Base-by-base conservation (phyloP, 2,113 vertebrate genomes). In the Pseudolaguvia tuberculata region DNA sequence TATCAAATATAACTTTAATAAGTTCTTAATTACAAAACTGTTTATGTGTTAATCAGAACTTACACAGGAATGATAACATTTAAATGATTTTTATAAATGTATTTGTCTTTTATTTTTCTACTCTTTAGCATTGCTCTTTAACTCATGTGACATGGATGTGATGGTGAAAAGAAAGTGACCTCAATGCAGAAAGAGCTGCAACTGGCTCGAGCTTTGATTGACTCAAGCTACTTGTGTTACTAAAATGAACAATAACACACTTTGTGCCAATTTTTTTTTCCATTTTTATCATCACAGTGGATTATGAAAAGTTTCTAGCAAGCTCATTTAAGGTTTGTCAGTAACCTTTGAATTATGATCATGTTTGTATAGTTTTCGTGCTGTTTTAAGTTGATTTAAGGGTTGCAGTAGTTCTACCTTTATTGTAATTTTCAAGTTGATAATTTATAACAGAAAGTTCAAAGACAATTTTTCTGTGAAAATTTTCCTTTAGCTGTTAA, bases 221-320 rank as follows among this genome's bases (percentile, higher is more conserved):
- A 67, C 63, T 67, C 63, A 29, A 23, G 18, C 42, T 67, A n/a
- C n/a, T 50, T 67, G 45, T 50, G 63, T 67, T 65, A 11, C 63
- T 9, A 12, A 67, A 67, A 50, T 67, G 23, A 50, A 67, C 63
- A 50, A 67, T 67, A 67, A 67, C 45, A 50, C 45, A 67, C 45
- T 29, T 67, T 67, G 63, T 67, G 27, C 42, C 25, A 39, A 50
- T 11, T 8, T 15, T 23, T 12, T n/a, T 39, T 48, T 27, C 18
- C 39, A 18, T 66, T 5, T 42, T 66, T 66, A 66, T 66, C 42
- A 66, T 48, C 42, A 27, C 15, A 5, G 0, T 15, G 63, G 63
- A 66, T 67, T 23, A 4, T 67, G 63, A 50, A 50, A 67, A 50
- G 45, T 67, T 18, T 67, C 63, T 45, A 27, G 23, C 29, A 47